These are phyloP conservation scores for Euborellia annulipes DNA, from an alignment of 1,140 invertebrate species.

Conservation along the genomic window DNA sequence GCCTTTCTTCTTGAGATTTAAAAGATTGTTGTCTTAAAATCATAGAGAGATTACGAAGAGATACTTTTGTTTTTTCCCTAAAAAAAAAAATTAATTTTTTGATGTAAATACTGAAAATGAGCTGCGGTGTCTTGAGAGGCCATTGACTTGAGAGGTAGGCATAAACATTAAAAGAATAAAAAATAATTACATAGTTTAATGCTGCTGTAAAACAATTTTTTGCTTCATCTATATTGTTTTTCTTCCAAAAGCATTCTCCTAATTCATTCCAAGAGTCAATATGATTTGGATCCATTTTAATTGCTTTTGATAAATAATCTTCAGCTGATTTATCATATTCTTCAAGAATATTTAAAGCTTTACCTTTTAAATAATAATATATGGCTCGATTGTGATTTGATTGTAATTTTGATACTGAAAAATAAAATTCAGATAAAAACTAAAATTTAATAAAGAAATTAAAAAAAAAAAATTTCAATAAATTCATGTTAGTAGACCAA, in stretches of 20 bases:
- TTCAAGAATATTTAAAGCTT: constrained; percentile 55
- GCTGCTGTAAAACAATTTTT: constrained; percentile 74
- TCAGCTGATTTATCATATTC: constrained; percentile 51
- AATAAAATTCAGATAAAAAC: too few relatives aligned
- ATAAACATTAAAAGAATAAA: not conserved
- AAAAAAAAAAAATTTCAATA: too few relatives aligned
- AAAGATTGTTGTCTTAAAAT: constrained; percentile 51
- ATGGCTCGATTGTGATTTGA: constrained; percentile 41
- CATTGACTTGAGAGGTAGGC: too few relatives aligned
- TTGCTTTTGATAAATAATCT: constrained; percentile 59
- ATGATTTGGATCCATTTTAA: constrained; percentile 68
- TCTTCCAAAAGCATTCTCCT: constrained; percentile 81
- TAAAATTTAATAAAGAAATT: too few relatives aligned
- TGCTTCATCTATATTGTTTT: constrained; percentile 61
- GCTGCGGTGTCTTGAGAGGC: too few relatives aligned
- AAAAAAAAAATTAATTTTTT: too few relatives aligned
- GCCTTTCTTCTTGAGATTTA: constrained; percentile 35
- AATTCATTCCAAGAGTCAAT: constrained; percentile 80
- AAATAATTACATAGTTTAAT: constrained; percentile 51
- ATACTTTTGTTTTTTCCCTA: constrained; percentile 62
- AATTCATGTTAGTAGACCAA: too few relatives aligned
- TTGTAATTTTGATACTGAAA: constrained; percentile 16
- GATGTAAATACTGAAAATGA: too few relatives aligned
- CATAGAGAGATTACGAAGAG: constrained; percentile 70
- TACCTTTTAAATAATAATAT: constrained; percentile 59